Conservation (phyloP, 35 echinoderm and acorn worm genomes). For the Stichopus chloronotus region DNA sequence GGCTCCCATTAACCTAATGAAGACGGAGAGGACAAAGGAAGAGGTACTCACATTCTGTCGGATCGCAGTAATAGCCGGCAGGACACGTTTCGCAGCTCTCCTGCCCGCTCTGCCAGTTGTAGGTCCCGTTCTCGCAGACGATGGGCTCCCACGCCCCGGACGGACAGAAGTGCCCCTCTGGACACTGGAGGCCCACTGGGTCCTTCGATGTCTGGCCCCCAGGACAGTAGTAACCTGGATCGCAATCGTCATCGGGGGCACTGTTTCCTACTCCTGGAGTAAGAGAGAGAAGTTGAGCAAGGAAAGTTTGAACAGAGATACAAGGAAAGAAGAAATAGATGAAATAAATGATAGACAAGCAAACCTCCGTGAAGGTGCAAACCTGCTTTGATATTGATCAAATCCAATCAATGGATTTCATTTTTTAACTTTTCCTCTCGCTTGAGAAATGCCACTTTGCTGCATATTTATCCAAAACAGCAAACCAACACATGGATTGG, state of each 20-base stretch:
- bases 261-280: conserved; percentile 82
- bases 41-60: conserved; percentile 75
- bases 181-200: conserved; percentile 80
- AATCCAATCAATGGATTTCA: no score
- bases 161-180: conserved; percentile 81
- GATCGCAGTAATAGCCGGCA: conserved; percentile 88
- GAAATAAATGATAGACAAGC: background rate
- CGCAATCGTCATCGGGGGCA: conserved; percentile 78
- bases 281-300: background rate
- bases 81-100: conserved; percentile 82
- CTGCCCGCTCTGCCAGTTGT: conserved; percentile 72
- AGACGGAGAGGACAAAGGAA: background rate
- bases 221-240: conserved; percentile 94
- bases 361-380: no score
- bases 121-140: conserved; percentile 91
- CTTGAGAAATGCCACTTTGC: no score
- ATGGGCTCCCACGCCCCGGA: conserved; percentile 82
- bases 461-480: no score
- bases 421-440: no score
- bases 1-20: background rate
- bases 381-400: no score
- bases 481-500: no score
- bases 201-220: conserved; percentile 82
- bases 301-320: background rate
- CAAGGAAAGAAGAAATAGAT: background rate